Conservation (phyloP, 2,797 vertebrate genomes). For the Manis crassicaudata region DNA sequence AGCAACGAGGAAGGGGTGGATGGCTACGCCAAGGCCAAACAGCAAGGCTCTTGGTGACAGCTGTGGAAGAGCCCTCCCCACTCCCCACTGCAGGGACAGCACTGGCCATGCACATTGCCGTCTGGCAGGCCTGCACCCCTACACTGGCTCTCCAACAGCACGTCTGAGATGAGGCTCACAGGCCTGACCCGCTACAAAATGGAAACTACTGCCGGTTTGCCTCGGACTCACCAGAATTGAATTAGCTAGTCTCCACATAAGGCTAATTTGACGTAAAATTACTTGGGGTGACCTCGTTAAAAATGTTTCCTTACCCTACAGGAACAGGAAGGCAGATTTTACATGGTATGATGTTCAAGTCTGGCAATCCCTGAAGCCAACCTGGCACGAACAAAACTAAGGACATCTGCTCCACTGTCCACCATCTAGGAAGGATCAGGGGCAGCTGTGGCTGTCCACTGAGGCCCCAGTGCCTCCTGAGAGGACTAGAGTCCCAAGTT, state of each 20-base stretch:
- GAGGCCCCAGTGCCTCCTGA: no score
- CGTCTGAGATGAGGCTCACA: rapidly evolving
- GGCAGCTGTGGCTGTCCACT: no score
- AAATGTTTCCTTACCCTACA: not conserved
- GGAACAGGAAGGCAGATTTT: not conserved
- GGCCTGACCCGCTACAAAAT: not conserved
- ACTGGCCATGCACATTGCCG: no score
- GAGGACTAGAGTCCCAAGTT: not conserved
- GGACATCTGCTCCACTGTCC: no score
- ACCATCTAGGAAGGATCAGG: no score
- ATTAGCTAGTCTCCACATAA: no score
- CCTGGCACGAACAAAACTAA: not conserved
- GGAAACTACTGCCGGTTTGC: not conserved
- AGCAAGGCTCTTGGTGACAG: not conserved
- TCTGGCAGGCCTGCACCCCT: not conserved
- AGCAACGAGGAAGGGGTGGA: rapidly evolving
- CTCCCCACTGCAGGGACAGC: no score
- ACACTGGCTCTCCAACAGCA: not conserved
- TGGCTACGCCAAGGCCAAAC: rapidly evolving
- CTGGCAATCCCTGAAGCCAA: no score
- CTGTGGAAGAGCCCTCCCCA: rapidly evolving
- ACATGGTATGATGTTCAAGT: not conserved
- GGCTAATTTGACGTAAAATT: not conserved
- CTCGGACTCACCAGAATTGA: no score
- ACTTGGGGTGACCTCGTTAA: no score